These are phyloP conservation scores for Podarcis raffonei DNA, from an alignment of 2,113 vertebrate genomes.

Conservation along the genomic window DNA sequence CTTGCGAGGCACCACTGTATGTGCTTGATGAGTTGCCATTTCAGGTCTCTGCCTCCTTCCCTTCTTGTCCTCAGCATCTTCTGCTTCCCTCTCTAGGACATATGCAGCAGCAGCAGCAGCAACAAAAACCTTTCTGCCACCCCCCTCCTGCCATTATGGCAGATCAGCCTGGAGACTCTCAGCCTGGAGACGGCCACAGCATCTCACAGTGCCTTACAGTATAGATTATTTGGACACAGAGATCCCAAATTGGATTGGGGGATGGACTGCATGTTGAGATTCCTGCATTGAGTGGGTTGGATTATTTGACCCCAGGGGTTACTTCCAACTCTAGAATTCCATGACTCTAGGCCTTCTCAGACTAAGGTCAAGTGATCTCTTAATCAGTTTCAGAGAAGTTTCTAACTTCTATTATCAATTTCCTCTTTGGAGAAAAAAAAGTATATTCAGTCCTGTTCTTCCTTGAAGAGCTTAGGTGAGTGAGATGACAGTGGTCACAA, in stretches of 20 bases:
- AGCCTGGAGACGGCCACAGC: not conserved
- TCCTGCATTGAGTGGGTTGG: too few species aligned
- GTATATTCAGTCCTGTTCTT: not conserved
- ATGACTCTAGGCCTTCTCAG: too few species aligned
- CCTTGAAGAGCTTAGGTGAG: not conserved
- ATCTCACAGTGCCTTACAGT: not conserved
- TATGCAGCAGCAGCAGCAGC: not conserved
- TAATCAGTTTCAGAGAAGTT: not conserved
- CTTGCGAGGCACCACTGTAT: too few species aligned
- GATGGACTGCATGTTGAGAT: too few species aligned
- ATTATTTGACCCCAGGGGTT: too few species aligned
- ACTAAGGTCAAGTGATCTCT: not conserved
- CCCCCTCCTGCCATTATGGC: too few species aligned
- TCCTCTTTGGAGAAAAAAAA: too few species aligned
- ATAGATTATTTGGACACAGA: not conserved
- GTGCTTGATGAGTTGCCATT: not conserved
- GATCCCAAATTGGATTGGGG: not conserved
- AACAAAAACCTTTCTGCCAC: too few species aligned
- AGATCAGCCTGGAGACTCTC: too few species aligned
- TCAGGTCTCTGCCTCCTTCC: not conserved
- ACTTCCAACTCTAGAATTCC: too few species aligned
- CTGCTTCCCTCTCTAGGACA: not conserved
- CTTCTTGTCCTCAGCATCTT: not conserved
- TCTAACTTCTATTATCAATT: not conserved
- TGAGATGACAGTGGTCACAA: too few species aligned